Base-by-base conservation (phyloP, 2,888 invertebrate genomes). In the Spicauda simplicius region DNA sequence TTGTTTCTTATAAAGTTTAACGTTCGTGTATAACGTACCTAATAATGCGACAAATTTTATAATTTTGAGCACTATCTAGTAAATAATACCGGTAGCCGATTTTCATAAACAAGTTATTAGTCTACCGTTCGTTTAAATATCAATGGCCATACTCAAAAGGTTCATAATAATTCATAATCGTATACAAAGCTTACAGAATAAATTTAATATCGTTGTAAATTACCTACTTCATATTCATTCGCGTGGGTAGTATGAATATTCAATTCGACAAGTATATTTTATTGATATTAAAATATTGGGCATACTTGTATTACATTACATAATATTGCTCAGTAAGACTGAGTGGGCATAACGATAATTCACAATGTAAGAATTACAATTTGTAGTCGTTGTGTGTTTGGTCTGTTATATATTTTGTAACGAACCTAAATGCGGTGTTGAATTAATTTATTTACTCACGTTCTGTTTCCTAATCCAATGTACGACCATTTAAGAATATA, bases 391-490 rank as follows among this genome's bases (percentile, higher is more conserved):
- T 45, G 33, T 37, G 33, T 30, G 18, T 33, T 52, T 45, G 45
- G n/a, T 45, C 25, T 50, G 53, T 67, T 18, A 37, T 20, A 64
- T 55, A 56, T 61, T 56, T 67, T 56, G 56, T 52, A 67, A 61
- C 37, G 7, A 45, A n/a, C n/a, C 25, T n/a, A 59, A 65, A 61
- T 56, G 41, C 52, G 30, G 54, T 33, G 65, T 48, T 19, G 54
- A 60, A 66, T 67, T 65, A 64, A 69, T 66, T 52, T 53, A 70
- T 64, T 59, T 58, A 57, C 55, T 58, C 56, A 64, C 56, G 52
- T 68, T 64, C 19, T 54, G 64, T 72, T 71, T 70, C 69, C 69
- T 70, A 73, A 72, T 72, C 61, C 55, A 67, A 60, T 58, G 67
- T 64, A 57, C 30, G 37, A 19, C 54, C 45, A 57, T 68, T 57